phyloP scores from a whole-genome alignment of 2,113 vertebrate species.

The Riparia riparia region DNA sequence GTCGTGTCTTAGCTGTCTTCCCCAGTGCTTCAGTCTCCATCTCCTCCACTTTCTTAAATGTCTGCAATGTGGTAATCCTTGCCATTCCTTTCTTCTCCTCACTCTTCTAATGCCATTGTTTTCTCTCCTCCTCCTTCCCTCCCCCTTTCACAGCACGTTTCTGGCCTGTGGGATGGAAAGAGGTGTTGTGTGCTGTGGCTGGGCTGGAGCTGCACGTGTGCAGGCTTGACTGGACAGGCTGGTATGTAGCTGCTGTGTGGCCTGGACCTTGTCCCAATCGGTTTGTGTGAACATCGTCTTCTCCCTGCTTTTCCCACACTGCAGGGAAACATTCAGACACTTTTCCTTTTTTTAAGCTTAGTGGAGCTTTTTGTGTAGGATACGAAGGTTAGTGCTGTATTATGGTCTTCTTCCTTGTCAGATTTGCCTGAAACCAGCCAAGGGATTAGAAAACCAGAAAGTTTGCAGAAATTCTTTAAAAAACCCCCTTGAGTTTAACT shows the following conservation, averaged over 20 bases:
- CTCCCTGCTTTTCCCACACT: not conserved
- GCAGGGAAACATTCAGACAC: not conserved
- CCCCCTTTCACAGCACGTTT: not conserved
- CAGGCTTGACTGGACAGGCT: not conserved
- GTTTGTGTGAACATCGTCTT: not conserved
- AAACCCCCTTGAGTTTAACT: not conserved
- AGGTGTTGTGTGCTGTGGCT: not conserved
- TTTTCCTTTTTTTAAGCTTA: not conserved
- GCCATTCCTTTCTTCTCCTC: not conserved
- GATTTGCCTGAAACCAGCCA: not conserved
- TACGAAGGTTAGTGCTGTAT: not conserved
- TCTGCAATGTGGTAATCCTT: not conserved
- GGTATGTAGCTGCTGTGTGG: not conserved
- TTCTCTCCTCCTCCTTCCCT: not conserved
- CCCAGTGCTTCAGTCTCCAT: not conserved
- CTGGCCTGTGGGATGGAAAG: not conserved
- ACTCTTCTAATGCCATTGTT: not conserved
- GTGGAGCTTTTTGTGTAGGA: not conserved
- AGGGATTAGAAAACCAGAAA: not conserved
- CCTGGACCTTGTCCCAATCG: not conserved
- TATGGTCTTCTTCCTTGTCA: rapidly evolving
- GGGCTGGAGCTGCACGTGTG: not conserved
- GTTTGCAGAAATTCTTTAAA: not conserved
- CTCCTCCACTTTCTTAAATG: not conserved
- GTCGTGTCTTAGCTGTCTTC: rapidly evolving